Evolutionary conservation across 2,113 vertebrate genomes (phyloP).

Genomic region (Delphinus delphis): DNA sequence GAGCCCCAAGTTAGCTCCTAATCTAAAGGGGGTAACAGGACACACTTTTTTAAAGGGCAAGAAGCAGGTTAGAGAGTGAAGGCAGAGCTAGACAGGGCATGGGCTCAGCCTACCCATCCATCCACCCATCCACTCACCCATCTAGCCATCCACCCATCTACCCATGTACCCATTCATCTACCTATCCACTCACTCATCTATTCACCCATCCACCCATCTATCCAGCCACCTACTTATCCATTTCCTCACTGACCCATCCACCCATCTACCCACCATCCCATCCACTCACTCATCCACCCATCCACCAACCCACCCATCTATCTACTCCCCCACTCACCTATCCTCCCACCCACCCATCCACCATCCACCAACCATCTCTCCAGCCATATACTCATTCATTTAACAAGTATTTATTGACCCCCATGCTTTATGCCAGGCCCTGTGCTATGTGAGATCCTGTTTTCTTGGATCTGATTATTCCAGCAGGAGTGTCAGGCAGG

Average conservation of each 20-base stretch:
- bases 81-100: background rate
- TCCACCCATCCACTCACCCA: background rate
- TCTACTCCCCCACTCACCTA: background rate
- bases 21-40: background rate
- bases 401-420: background rate
- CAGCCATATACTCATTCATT: background rate
- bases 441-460: background rate
- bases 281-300: too few relatives aligned
- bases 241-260: too few relatives aligned
- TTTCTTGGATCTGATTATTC: background rate
- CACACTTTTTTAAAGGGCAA: background rate
- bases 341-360: background rate
- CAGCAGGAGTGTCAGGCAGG: background rate
- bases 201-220: rapidly evolving
- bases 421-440: background rate
- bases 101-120: background rate
- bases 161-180: background rate
- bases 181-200: too few relatives aligned
- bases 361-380: background rate
- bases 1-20: background rate
- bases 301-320: background rate
- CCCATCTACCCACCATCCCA: background rate
- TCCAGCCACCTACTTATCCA: background rate
- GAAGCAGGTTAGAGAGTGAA: background rate
- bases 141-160: rapidly evolving